These are phyloP conservation scores for Tupaia chinensis DNA, from an alignment of 2,113 vertebrate species.

Conservation along the genomic window DNA sequence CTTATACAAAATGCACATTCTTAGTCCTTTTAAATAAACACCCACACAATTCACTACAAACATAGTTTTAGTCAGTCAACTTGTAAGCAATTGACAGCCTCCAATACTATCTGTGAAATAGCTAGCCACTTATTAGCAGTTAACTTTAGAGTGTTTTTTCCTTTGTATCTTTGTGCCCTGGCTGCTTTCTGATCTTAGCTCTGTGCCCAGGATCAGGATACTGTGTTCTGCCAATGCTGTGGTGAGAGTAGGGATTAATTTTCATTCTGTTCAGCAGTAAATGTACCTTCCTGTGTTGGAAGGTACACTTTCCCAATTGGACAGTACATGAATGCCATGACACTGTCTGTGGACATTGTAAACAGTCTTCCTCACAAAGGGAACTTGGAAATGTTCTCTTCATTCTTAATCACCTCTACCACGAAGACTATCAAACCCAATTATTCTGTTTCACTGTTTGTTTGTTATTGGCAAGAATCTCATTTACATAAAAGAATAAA, in stretches of 20 bases:
- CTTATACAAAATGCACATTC: not conserved
- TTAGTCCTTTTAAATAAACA: not conserved
- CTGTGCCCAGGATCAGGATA: not conserved
- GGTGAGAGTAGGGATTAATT: conserved; percentile 50
- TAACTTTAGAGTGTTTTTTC: not conserved
- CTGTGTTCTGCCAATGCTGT: not conserved
- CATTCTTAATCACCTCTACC: not conserved
- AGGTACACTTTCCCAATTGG: conserved; percentile 12
- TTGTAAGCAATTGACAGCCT: not conserved
- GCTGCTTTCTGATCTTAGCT: not conserved
- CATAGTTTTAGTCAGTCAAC: not conserved
- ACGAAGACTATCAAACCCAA: not conserved
- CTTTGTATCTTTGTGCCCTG: not conserved
- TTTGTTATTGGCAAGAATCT: not conserved
- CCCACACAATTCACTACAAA: not conserved
- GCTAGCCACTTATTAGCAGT: not conserved
- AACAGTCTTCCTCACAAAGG: not conserved
- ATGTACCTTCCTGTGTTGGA: not conserved
- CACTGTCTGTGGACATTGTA: not conserved
- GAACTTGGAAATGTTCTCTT: not conserved
- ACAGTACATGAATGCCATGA: not conserved
- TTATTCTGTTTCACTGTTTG: not conserved
- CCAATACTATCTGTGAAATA: not conserved
- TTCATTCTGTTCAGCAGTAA: not conserved
- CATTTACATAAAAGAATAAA: not conserved